Conservation (phyloP, 2,888 invertebrate genomes). For the Chrysotoxum bicinctum region DNA sequence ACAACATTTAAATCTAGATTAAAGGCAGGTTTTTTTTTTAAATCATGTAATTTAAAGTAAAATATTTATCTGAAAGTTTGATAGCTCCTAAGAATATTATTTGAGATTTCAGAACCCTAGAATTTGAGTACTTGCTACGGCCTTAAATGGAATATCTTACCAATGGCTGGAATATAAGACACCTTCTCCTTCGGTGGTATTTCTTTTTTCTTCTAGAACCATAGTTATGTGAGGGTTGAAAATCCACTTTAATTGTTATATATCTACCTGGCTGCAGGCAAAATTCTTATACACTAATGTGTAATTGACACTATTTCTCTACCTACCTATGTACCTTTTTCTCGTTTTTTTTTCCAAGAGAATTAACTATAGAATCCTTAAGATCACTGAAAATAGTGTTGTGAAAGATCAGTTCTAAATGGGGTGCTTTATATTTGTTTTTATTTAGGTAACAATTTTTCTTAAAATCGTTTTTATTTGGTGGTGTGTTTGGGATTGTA, state of each 20-base stretch:
- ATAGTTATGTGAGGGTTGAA: background rate
- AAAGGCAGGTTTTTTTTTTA: no score
- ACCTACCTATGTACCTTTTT: background rate
- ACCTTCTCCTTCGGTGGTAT: background rate
- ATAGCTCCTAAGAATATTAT: no score
- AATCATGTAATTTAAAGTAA: no score
- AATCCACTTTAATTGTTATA: background rate
- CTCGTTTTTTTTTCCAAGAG: background rate
- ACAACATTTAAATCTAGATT: no score
- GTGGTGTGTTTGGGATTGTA: background rate
- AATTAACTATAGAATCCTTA: background rate
- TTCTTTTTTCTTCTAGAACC: background rate
- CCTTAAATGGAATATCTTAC: no score
- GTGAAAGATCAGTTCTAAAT: conserved; percentile 46
- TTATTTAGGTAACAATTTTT: background rate
- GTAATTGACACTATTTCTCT: background rate
- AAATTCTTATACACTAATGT: background rate
- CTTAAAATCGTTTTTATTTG: background rate
- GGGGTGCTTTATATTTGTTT: background rate
- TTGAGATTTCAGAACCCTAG: no score
- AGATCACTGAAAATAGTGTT: conserved; percentile 33
- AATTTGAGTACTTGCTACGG: no score
- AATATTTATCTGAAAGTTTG: no score
- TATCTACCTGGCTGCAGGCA: background rate
- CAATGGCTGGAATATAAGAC: background rate